A percentile compares a stretch with the other conserved stretches of the same genome.
Evolutionary conservation across 2,888 invertebrate genomes (phyloP).

Genomic region (Boloria selene): DNA sequence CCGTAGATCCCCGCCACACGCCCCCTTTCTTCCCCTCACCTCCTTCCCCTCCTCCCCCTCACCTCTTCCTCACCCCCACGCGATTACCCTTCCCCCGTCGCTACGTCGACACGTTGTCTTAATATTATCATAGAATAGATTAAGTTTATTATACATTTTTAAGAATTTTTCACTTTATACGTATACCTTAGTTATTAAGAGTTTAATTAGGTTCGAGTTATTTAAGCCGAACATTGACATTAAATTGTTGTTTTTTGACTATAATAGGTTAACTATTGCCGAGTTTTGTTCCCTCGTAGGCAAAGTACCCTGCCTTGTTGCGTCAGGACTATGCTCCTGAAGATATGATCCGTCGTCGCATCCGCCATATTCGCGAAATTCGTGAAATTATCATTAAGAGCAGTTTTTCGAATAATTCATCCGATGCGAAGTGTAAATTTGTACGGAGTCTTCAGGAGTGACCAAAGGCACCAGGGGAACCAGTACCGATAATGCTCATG

Average conservation of each 20-base stretch:
- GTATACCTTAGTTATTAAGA: conserved; percentile 10
- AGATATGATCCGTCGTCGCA: too few relatives aligned
- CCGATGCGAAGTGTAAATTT: too few relatives aligned
- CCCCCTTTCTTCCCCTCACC: not conserved
- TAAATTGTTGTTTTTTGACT: conserved; percentile 16
- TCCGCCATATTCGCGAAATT: too few relatives aligned
- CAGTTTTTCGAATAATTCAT: too few relatives aligned
- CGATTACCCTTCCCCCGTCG: not conserved
- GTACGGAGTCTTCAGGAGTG: too few relatives aligned
- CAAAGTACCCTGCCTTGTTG: not conserved
- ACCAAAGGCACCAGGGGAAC: not conserved
- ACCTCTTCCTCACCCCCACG: not conserved
- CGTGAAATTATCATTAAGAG: too few relatives aligned
- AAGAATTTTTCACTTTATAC: conserved; percentile 19
- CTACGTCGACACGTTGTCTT: conserved; percentile 13
- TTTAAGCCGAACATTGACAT: conserved; percentile 30
- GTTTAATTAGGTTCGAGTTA: conserved; percentile 4
- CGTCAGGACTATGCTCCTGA: too few relatives aligned
- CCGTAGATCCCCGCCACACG: not conserved
- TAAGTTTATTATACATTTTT: conserved; percentile 18
- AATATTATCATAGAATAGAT: conserved; percentile 12
- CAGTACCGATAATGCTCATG: conserved; percentile 24
- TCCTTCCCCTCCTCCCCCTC: not conserved
- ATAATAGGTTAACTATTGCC: not conserved
- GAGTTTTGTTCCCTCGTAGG: conserved; percentile 6